Base-by-base conservation (phyloP, 2,113 vertebrate species). In the Nycticryphes semicollaris region DNA sequence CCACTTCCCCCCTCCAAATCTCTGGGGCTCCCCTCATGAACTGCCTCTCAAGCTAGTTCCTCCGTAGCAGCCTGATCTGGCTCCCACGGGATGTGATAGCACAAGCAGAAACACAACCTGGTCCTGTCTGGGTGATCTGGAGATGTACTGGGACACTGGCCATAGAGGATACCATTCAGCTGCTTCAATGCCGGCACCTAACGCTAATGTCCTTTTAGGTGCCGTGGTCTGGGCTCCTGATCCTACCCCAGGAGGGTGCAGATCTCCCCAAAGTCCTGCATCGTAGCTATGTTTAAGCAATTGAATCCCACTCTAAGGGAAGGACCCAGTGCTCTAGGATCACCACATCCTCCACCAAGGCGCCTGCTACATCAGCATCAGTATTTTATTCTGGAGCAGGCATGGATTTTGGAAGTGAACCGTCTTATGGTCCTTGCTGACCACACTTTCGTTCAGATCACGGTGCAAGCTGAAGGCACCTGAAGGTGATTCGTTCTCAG, bases 281-380 rank as follows among this genome's bases (percentile, higher is more conserved):
- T 9, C 0, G 0, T 3, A 67, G 22, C 11, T 88, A 3, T n/a
- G 17, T 57, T 57, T 30, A 53, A 27, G 41, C 8, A 84, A 12
- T 6, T 59, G 18, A 43, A 59, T 70, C 67, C 5, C 24, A 28
- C 24, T 33, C 31, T 27, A 19, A 72, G 27, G 27, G 21, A 62
- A 84, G 28, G 68, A 87, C 13, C 20, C n/a, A 28, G 10, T 3
- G 3, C 10, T 4, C 3, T 11, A 39, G 56, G 35, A 72, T 54
- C 47, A 31, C n/a, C 37, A 17, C 41, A 48, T 31, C 33, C 27
- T 84, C 47, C 23, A 54, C 12, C 63, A 37, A 13, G 76, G 25
- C 59, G 15, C 54, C 59, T 19, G 20, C 8, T 14, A 89, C 74
- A 43, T 3, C 0, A 0, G 51, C 22, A 67, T 27, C 51, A 84